Conservation (phyloP, 92 coral and sea anemone species). For the Palythoa grandis region DNA sequence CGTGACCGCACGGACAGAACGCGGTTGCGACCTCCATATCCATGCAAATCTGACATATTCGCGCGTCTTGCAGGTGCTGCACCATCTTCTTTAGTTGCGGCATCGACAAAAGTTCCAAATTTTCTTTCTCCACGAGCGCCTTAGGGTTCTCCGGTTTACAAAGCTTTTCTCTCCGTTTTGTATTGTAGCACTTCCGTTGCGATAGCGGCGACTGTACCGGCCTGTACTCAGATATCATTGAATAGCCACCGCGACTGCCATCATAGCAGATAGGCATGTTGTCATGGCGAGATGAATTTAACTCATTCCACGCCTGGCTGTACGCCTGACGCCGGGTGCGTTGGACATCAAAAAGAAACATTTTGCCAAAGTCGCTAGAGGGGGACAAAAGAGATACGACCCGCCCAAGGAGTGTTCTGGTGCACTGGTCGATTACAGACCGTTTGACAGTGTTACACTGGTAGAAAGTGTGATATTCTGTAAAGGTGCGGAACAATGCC, state of each 20-base stretch:
- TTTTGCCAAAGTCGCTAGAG: slow-evolving; percentile 77
- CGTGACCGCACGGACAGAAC: slow-evolving; percentile 99
- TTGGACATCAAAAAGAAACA: slow-evolving; percentile 90
- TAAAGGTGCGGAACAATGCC: slow-evolving; percentile 93
- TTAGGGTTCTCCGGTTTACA: slow-evolving; percentile 61
- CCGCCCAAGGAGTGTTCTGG: slow-evolving; percentile 89
- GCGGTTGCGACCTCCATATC: slow-evolving; percentile 98
- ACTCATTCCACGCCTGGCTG: slow-evolving; percentile 94
- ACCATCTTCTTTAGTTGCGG: slow-evolving; percentile 87
- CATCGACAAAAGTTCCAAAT: slow-evolving; percentile 68
- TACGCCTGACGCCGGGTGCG: slow-evolving; percentile 98
- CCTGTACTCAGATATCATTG: slow-evolving; percentile 82
- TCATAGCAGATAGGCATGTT: slow-evolving; percentile 63
- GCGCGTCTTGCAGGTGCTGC: slow-evolving; percentile 92
- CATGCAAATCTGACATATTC: slow-evolving; percentile 98
- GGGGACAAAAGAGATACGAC: slow-evolving; percentile 81
- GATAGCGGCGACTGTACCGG: slow-evolving; percentile 98
- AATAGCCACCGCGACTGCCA: slow-evolving; percentile 55
- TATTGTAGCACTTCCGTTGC: slow-evolving; percentile 78
- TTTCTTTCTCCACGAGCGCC: slow-evolving; percentile 65
- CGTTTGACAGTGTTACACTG: slow-evolving; percentile 96
- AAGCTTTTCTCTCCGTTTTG: slow-evolving; percentile 60
- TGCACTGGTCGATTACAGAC: slow-evolving; percentile 96
- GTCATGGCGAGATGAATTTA: slow-evolving; percentile 75
- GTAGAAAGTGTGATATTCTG: slow-evolving; percentile 98